Evolutionary conservation across 1,140 invertebrate species (phyloP).

Genomic region (Campoletis sonorensis): DNA sequence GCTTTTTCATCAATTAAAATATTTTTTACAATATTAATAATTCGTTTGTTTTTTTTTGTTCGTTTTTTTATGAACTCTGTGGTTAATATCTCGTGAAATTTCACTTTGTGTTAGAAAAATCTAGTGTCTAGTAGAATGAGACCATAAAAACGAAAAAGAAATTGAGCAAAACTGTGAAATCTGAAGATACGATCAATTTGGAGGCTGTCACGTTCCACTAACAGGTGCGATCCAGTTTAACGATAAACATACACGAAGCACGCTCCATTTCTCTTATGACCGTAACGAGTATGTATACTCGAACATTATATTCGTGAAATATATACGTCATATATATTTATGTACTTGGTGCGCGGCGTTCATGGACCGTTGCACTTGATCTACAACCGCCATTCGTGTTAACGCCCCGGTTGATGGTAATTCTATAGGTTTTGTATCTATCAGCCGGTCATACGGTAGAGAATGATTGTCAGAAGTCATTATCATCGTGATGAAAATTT

Average conservation of each 20-base stretch:
- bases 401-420: slow-evolving; percentile 61
- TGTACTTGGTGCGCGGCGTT: slow-evolving; percentile 54
- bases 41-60: too few species aligned
- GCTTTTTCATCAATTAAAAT: too few species aligned
- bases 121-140: too few species aligned
- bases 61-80: too few species aligned
- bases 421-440: slow-evolving; percentile 58
- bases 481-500: too few species aligned
- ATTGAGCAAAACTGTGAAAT: not conserved
- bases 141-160: not conserved
- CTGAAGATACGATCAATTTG: too few species aligned
- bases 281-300: not conserved
- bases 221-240: slow-evolving; percentile 48
- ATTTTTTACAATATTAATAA: too few species aligned
- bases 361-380: slow-evolving; percentile 66
- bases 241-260: slow-evolving; percentile 58
- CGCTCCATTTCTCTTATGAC: slow-evolving; percentile 62
- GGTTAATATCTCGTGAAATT: too few species aligned
- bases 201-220: slow-evolving; percentile 29
- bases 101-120: too few species aligned
- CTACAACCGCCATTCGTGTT: slow-evolving; percentile 57
- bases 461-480: too few species aligned
- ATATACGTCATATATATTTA: too few species aligned
- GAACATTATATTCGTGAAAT: too few species aligned
- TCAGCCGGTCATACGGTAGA: not conserved